Conservation (phyloP, 2,888 invertebrate species). For the Bembecia ichneumoniformis region DNA sequence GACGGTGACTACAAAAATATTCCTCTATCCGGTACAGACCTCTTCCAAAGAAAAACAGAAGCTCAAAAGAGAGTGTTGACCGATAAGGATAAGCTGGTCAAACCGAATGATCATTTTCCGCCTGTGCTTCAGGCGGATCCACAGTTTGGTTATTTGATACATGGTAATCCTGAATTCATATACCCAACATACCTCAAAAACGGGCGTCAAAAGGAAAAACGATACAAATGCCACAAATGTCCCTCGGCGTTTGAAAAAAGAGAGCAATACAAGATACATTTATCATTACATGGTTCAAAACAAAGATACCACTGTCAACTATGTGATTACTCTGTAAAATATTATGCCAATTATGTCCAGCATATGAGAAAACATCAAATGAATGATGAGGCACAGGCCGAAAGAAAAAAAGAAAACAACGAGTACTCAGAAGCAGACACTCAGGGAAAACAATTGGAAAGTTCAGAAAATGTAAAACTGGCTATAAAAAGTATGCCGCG, state of each 20-base stretch:
- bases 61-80: slow-evolving; percentile 64
- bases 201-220: slow-evolving; percentile 81
- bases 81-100: slow-evolving; percentile 64
- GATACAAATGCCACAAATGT: slow-evolving; percentile 88
- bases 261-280: slow-evolving; percentile 86
- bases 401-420: slow-evolving; percentile 53
- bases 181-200: slow-evolving; percentile 83
- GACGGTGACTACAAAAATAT: slow-evolving; percentile 66
- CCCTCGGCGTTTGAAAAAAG: slow-evolving; percentile 90
- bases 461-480: slow-evolving; percentile 46
- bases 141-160: slow-evolving; percentile 78
- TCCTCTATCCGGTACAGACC: slow-evolving; percentile 76
- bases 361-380: slow-evolving; percentile 85
- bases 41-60: slow-evolving; percentile 76
- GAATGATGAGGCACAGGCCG: slow-evolving; percentile 77
- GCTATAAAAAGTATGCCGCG: slow-evolving; percentile 65
- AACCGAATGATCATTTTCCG: slow-evolving; percentile 68
- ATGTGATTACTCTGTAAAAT: slow-evolving; percentile 91
- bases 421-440: slow-evolving; percentile 31
- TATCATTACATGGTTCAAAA: slow-evolving; percentile 85
- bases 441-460: slow-evolving; percentile 33
- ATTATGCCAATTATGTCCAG: slow-evolving; percentile 86
- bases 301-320: slow-evolving; percentile 86
- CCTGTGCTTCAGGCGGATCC: slow-evolving; percentile 74
- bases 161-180: slow-evolving; percentile 82